These are phyloP conservation scores for Myioborus miniatus DNA, from an alignment of 2,797 vertebrate genomes.

Conservation along the genomic window DNA sequence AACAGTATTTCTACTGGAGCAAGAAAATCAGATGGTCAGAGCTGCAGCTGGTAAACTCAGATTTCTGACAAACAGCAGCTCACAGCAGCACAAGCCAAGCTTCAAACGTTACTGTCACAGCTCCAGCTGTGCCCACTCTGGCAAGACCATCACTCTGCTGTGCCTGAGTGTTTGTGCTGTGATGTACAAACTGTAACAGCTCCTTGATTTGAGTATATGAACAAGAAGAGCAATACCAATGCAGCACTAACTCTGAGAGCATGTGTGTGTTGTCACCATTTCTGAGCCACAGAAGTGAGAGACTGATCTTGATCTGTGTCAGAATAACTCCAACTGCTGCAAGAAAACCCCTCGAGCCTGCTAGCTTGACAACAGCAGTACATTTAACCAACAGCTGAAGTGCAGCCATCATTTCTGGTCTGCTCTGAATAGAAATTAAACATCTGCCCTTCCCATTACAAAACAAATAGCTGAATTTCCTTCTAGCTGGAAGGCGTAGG, in stretches of 20 bases:
- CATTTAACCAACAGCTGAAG: neutral
- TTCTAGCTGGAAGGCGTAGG: neutral
- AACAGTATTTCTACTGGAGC: neutral
- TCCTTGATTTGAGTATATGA: neutral
- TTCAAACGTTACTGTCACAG: neutral
- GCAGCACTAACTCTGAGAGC: neutral
- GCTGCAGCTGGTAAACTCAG: neutral
- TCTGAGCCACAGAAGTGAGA: neutral
- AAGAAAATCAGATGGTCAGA: neutral
- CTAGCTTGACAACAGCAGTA: neutral
- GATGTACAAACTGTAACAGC: neutral
- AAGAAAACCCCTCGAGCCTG: neutral
- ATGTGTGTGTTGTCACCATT: neutral
- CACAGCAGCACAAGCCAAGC: neutral
- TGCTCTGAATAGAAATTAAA: conserved; percentile 3
- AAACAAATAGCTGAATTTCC: neutral
- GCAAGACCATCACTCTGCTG: neutral
- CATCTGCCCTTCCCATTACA: neutral
- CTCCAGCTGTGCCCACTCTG: neutral
- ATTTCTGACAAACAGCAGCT: neutral
- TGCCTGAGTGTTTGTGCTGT: neutral
- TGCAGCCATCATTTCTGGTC: neutral
- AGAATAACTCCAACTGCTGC: neutral
- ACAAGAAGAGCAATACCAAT: neutral
- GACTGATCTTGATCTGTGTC: neutral